Base-by-base conservation (phyloP, 64 coral and sea anemone genomes). In the Montipora cactus region DNA sequence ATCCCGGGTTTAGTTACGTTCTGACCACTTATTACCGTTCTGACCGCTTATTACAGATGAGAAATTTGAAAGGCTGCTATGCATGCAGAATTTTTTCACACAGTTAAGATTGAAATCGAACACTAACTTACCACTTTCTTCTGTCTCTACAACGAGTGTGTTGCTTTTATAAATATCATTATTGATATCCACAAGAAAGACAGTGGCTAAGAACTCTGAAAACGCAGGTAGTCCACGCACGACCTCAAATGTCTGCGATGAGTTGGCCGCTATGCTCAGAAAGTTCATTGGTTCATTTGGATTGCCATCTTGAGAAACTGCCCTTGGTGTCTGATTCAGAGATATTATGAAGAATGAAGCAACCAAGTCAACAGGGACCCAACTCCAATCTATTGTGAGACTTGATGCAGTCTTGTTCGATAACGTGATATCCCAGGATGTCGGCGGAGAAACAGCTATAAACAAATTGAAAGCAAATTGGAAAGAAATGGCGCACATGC, bases 41-140 rank as follows among this genome's bases (percentile, higher is more conserved):
- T 28, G 1, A 37, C 28, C 28, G 28, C 28, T 37, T 37, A 37
- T 37, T 37, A 37, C 28, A 37, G 28, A 37, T 37, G 28, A 37
- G 28, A 37, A 37, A 37, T 37, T 37, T 37, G 28, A 37, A 37
- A 37, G 28, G 28, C 28, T 37, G 3, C 19, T 22, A 74, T 2
- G 19, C 19, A 37, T 37, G 28, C 28, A 37, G 28, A 11, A 57
- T 8, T 8, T 57, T 57, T 8, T 57, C 6, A 57, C 53, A 57
- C 11, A 37, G 53, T 57, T 8, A 4, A 8, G 53, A 57, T 1
- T 7, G 11, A 11, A 57, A 57, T 57, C 53, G 6, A 8, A 11
- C 53, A 57, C 53, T 57, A 11, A 79, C 77, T 79, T 79, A 79
- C 77, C 77, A 50, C 77, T 46, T 49, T 52, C 77, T 3, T 51